Evolutionary conservation across 2,888 invertebrate genomes (phyloP).

Genomic region (Disparrhopalites patrizii): DNA sequence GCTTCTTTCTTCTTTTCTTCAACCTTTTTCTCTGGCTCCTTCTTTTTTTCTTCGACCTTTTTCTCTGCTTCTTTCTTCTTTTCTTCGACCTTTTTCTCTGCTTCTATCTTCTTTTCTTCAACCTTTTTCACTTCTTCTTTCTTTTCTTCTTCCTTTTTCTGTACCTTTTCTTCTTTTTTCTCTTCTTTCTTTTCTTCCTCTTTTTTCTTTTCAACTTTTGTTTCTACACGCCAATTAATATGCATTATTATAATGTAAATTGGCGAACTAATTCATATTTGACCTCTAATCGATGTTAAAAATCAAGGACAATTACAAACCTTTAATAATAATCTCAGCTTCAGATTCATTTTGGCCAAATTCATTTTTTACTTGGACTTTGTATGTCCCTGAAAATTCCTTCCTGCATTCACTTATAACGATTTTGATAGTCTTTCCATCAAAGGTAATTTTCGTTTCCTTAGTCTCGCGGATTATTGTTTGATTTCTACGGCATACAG

Average conservation of each 20-base stretch:
- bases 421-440: slow-evolving; percentile 74
- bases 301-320: slow-evolving; percentile 49
- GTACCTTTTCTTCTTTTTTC: slow-evolving; percentile 54
- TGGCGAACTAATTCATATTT: not conserved
- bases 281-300: not conserved
- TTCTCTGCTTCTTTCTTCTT: slow-evolving; percentile 30
- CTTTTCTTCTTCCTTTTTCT: slow-evolving; percentile 52
- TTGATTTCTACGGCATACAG: slow-evolving; percentile 54
- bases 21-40: slow-evolving; percentile 50
- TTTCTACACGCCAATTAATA: too few species aligned
- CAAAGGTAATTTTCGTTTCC: slow-evolving; percentile 73
- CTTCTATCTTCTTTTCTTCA: slow-evolving; percentile 27
- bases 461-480: slow-evolving; percentile 72
- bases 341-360: slow-evolving; percentile 83
- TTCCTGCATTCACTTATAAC: slow-evolving; percentile 70
- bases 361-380: slow-evolving; percentile 82
- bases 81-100: slow-evolving; percentile 41
- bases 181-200: slow-evolving; percentile 48
- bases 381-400: slow-evolving; percentile 75
- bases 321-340: slow-evolving; percentile 75
- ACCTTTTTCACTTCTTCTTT: slow-evolving; percentile 42
- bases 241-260: slow-evolving; percentile 14
- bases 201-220: slow-evolving; percentile 39
- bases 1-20: slow-evolving; percentile 35
- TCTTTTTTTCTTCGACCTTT: slow-evolving; percentile 43